Base-by-base conservation (phyloP, 2,113 vertebrate species). In the Zosterops pallidus region DNA sequence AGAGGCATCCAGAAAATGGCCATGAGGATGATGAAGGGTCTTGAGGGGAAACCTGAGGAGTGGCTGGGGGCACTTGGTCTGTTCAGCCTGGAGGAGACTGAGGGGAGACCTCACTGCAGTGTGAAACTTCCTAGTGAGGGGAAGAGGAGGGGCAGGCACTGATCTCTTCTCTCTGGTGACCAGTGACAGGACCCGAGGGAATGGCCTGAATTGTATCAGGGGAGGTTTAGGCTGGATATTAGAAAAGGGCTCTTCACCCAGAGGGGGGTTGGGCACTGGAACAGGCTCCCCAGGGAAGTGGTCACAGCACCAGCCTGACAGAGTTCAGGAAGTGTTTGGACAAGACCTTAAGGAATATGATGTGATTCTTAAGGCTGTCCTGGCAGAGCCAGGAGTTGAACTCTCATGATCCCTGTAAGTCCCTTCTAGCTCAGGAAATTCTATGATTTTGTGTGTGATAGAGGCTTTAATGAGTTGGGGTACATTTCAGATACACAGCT, bases 101-200 rank as follows among this genome's bases (percentile, higher is more conserved):
- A 63, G 12, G 2, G 8, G 18, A 42, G 5, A 20, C 18, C 14
- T 8, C 35, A 6, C 0, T 6, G 9, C 18, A 14, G 17, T 28
- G n/a, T 63, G 2, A 5, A 49, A 1, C 18, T 55, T 62, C 47
- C 17, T 37, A 0, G 0, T 23, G 25, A 62, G 14, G 14, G 39
- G 25, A 76, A 16, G 55, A 26, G 6, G 14, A 33, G 31, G 18
- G 3, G 3, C n/a, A 76, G 29, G 2, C 41, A 35, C 55, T 42
- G 47, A 23, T 55, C n/a, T 55, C 37, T n/a, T 17, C 20, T 12
- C 14, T 25, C 0, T 41, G 10, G 8, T 47, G 21, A 11, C 28
- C 39, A 55, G 17, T 5, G 24, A 5, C 33, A 62, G 39, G 2
- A 46, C 10, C n/a, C 0, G 0, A 75, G n/a, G 41, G 4, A 23